Evolutionary conservation across 1,140 invertebrate genomes (phyloP), one percentile per base, ranked within the genome.

Genomic region (Laupala kohalensis): DNA sequence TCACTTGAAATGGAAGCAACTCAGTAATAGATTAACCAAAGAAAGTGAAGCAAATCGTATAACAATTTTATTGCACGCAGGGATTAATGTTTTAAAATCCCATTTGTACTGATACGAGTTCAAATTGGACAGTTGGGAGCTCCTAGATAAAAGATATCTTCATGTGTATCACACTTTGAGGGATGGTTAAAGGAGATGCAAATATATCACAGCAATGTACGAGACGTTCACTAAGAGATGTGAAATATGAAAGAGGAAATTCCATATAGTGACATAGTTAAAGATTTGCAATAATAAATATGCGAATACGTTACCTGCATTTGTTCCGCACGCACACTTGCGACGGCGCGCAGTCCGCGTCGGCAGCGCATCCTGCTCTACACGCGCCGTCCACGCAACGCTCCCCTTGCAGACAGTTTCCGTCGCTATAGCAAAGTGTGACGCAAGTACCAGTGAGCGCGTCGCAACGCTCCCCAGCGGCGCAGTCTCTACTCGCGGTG

Each of bases 331-430:
- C 81, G 79, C 94, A 96, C n/a, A 91, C 81, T 82, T 96, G 90
- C 72, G 90, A 90, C 25, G 83, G 77, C 37, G 87, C 85, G 77
- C 94, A 96, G 75, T 95, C 94, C 4, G 86, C 84, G 78, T 93
- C 90, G 4, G 86, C 86, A 27, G 89, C 88, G 77, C 94, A 96
- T 2, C 94, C 94, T 6, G 88, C 84, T 77, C 90, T 86, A 76
- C 94, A 96, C 25, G 87, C 84, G 53, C 93, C 92, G 74, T 90
- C 87, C n/a, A 88, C 86, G 76, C 94, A 96, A 64, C 95, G 87
- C 84, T 96, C 93, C 69, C 94, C 93, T 6, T 90, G 88, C 72
- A 94, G 82, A 75, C 94, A 96, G 76, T 95, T 96, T 75, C 89
- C 91, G 77, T 94, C 93, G 4, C 89, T 87, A 76, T 93, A 93